Percentiles rank a stretch among this genome's conserved stretches.
These are phyloP conservation scores for Thalassaphorura encarpata DNA, from an alignment of 1,140 invertebrate genomes.

Conservation along the genomic window DNA sequence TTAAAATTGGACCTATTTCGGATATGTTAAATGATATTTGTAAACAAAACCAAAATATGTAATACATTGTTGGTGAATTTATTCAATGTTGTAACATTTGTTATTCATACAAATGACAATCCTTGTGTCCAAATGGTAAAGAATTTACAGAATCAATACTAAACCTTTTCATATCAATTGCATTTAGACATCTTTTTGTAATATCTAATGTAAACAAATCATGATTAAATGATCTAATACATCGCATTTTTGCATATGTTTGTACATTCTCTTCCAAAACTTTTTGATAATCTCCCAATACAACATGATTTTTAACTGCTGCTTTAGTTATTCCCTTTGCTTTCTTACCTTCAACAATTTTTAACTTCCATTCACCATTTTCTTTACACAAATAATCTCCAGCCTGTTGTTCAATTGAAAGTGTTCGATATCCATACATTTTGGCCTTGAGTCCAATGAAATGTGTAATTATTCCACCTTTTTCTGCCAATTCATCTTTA, in stretches of 20 bases:
- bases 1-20: too few relatives aligned
- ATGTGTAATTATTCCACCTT: background rate
- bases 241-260: background rate
- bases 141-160: background rate
- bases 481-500: slow-evolving; percentile 5
- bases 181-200: slow-evolving; percentile 1
- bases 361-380: background rate
- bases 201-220: background rate
- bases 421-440: background rate
- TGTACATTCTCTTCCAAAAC: background rate
- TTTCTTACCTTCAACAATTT: too few relatives aligned
- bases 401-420: too few relatives aligned
- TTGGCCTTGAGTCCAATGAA: background rate
- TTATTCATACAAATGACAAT: background rate
- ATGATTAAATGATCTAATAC: background rate
- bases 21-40: too few relatives aligned
- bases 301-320: background rate
- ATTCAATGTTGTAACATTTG: too few relatives aligned
- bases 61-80: too few relatives aligned
- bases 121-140: slow-evolving; percentile 3
- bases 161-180: slow-evolving; percentile 9
- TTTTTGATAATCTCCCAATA: background rate
- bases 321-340: too few relatives aligned
- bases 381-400: background rate
- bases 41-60: too few relatives aligned